Evolutionary conservation across 2,113 vertebrate species (phyloP).

Genomic region (Cepphus grylle): DNA sequence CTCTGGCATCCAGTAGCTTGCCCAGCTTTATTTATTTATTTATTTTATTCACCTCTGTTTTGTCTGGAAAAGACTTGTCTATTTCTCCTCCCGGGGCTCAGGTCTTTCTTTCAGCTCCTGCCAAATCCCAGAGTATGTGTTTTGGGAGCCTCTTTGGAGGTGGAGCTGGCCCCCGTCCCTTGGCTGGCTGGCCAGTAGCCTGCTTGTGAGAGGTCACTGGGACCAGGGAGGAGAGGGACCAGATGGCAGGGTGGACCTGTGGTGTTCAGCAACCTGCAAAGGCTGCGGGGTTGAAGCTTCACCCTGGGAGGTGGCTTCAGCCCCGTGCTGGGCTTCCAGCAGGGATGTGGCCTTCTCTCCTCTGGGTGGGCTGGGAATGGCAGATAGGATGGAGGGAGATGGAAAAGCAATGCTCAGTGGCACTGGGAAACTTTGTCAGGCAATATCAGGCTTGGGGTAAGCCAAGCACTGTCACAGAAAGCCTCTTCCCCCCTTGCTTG

Average conservation of each 20-base stretch:
- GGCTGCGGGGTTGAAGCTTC: not conserved
- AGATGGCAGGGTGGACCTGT: not conserved
- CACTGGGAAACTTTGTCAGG: not conserved
- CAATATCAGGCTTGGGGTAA: not conserved
- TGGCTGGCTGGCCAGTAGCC: not conserved
- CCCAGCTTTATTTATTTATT: constrained; percentile 31
- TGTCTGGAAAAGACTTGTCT: constrained; percentile 51
- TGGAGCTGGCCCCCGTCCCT: accelerated
- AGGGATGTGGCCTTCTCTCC: not conserved
- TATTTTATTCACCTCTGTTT: constrained; percentile 30
- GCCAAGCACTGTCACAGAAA: not conserved
- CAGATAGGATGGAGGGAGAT: not conserved
- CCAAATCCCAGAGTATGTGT: not conserved
- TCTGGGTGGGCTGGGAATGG: not conserved
- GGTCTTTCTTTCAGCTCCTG: constrained; percentile 16
- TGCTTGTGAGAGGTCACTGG: not conserved
- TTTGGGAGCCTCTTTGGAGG: not conserved
- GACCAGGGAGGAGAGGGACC: accelerated
- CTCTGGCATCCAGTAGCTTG: not conserved
- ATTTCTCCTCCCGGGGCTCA: not conserved
- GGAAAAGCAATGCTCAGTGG: not conserved
- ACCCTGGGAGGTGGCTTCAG: not conserved
- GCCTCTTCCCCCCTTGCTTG: not conserved
- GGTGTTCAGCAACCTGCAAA: not conserved
- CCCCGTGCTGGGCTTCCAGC: not conserved